Conservation (phyloP, 2,797 vertebrate genomes). For the Anisognathus igniventris region DNA sequence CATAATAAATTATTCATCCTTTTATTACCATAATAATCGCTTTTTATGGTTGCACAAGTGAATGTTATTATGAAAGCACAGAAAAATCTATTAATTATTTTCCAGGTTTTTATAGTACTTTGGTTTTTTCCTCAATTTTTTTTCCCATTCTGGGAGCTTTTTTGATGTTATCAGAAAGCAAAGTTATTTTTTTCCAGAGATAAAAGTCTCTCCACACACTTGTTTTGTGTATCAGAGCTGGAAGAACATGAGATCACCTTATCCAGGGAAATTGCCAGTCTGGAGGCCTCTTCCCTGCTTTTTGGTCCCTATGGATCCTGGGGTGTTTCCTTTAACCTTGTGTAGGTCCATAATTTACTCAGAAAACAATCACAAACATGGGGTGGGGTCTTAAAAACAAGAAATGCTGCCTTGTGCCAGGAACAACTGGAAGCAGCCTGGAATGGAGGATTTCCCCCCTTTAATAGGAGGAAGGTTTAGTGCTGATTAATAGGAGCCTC, state of each 20-base stretch:
- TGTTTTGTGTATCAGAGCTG: background rate
- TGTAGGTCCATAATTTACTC: background rate
- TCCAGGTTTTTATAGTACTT: background rate
- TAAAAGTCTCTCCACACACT: background rate
- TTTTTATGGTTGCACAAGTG: constrained; percentile 11
- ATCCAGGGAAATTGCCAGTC: background rate
- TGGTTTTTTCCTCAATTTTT: background rate
- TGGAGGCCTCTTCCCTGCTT: background rate
- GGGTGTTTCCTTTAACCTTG: background rate
- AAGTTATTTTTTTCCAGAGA: background rate
- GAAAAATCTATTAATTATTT: constrained; percentile 50
- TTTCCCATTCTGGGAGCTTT: background rate
- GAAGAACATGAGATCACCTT: background rate
- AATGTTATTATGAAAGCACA: constrained; percentile 36
- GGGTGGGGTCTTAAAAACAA: background rate
- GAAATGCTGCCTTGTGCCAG: background rate
- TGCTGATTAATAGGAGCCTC: background rate
- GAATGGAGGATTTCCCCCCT: background rate
- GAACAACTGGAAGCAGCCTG: background rate
- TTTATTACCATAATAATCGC: constrained; percentile 24
- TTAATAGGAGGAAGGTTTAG: rapidly evolving
- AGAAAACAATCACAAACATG: background rate
- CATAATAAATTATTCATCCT: constrained; percentile 35
- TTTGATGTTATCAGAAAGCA: background rate
- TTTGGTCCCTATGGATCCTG: background rate